Evolutionary conservation across 1,140 invertebrate genomes (phyloP).

Genomic region (Drosophila lacteicornis): DNA sequence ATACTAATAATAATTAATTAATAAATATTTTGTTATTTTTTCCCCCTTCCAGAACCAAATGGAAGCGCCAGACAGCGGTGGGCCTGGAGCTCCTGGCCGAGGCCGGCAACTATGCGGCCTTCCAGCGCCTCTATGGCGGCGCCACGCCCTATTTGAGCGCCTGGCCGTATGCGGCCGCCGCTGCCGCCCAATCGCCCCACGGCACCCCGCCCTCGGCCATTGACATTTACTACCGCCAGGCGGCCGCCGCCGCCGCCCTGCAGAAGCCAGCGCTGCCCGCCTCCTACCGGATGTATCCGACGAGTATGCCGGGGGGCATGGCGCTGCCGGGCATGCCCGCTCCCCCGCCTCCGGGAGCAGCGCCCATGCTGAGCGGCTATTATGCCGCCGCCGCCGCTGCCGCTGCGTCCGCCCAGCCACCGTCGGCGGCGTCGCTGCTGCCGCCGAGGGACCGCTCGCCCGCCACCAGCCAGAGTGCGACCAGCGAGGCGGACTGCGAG

Average conservation of each 20-base stretch:
- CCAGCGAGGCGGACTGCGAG: conserved; percentile 66
- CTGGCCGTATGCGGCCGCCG: conserved; percentile 86
- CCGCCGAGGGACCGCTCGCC: conserved; percentile 57
- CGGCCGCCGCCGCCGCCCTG: conserved; percentile 88
- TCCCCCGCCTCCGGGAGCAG: conserved; percentile 56
- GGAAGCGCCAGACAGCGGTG: conserved; percentile 99
- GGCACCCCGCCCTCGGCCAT: conserved; percentile 88
- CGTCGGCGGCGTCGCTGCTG: conserved; percentile 9
- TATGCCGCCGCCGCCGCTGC: conserved; percentile 67
- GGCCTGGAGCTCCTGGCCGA: conserved; percentile 98
- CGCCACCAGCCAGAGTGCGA: conserved; percentile 69
- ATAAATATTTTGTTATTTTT: not conserved
- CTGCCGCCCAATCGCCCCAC: conserved; percentile 86
- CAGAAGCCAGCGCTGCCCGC: conserved; percentile 92
- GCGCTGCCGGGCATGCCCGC: conserved; percentile 64
- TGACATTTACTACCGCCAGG: conserved; percentile 92
- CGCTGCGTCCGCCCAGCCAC: conserved; percentile 23
- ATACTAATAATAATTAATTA: too few relatives aligned
- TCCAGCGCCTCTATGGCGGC: conserved; percentile 95
- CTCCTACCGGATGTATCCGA: conserved; percentile 87
- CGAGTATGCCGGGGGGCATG: conserved; percentile 69
- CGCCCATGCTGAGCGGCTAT: conserved; percentile 73
- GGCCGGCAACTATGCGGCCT: conserved; percentile 97
- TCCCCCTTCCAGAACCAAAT: conserved; percentile 95
- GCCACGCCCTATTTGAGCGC: conserved; percentile 88